Evolutionary conservation across 1,140 invertebrate genomes (phyloP), one percentile per base, ranked within the genome.

Genomic region (Polypedilum pembai): DNA sequence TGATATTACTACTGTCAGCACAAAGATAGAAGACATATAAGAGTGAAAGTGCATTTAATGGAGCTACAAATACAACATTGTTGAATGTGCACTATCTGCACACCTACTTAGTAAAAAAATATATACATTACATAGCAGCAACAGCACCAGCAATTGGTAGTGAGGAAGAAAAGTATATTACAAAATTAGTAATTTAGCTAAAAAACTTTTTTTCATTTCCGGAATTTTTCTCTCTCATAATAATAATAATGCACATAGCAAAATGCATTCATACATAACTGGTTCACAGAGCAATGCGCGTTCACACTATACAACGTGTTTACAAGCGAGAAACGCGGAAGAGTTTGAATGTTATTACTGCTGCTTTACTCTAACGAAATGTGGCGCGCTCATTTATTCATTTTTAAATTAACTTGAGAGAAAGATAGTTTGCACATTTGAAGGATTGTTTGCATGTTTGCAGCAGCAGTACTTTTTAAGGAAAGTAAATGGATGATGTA

Each of bases 241-340:
- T 33, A 33, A 33, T 33, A 33, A 33, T 33, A 33, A 69, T 69
- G 65, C 17, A 21, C 65, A 21, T 56, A 56, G 45, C 24, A 3
- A 56, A 56, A 56, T 56, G 45, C 45, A 56, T 56, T 56, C 12
- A 56, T 56, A 56, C 45, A 56, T 56, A 56, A 56, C 45, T 56
- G 45, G 45, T 56, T 56, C 45, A 56, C 45, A 56, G n/a, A 56
- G 45, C 45, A 56, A 45, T 10, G 45, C 45, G 12, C 45, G 45
- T 15, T 33, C 24, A 33, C 24, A 33, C 1, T 3, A 33, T 5
- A 56, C 45, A 56, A 56, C 8, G 45, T 56, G 45, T 45, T 45
- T 45, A 15, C n/a, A n/a, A 56, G 45, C n/a, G 45, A 56, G 65
- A 69, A 69, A 69, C 18, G 65, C 65, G 65, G 65, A 69, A 69